Base-by-base conservation (phyloP, 2,113 vertebrate species). In the Clarias macrocephalus region DNA sequence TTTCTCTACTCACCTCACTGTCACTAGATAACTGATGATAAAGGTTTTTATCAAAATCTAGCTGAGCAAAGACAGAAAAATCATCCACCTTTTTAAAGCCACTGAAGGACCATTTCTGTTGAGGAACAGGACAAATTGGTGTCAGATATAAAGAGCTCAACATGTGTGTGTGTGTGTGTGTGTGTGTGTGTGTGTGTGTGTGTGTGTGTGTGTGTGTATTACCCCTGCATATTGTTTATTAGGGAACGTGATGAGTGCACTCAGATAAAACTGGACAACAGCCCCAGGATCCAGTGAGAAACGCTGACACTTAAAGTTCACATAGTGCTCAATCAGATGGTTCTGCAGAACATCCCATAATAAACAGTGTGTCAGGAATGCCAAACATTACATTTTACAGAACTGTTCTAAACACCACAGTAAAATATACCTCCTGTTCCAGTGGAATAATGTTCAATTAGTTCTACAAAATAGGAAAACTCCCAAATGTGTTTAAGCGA, bases 11-110 rank as follows among this genome's bases (percentile, higher is more conserved):
- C 80, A 90, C 89, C 84, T 65, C 68, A 59, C 68, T 48, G 10
- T 48, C 66, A 18, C 21, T 86, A 4, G 60, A 59, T 0, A 48
- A 75, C 81, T 90, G 89, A 42, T 52, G 37, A 57, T n/a, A n/a
- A n/a, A 12, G 84, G 0, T n/a, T 84, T 28, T 19, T 73, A 70
- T 90, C 72, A 70, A 68, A 88, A 68, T 76, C 0, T 60, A 89
- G 13, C 37, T 87, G 21, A 30, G 87, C 87, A 10, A 16, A 73
- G 76, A 80, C 37, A 25, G 33, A 18, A 11, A 89, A 77, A 5
- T 16, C 18, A 1, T 59, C 60, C 33, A 88, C 84, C 33, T 21
- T 9, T 52, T 68, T 86, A 82, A 86, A 68, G 76, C 81, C 66
- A 10, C 52, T 0, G 81, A 90, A 84, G 48, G 16, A 30, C 37